Base-by-base conservation (phyloP, 2,797 vertebrate species). In the Pipistrellus kuhlii region DNA sequence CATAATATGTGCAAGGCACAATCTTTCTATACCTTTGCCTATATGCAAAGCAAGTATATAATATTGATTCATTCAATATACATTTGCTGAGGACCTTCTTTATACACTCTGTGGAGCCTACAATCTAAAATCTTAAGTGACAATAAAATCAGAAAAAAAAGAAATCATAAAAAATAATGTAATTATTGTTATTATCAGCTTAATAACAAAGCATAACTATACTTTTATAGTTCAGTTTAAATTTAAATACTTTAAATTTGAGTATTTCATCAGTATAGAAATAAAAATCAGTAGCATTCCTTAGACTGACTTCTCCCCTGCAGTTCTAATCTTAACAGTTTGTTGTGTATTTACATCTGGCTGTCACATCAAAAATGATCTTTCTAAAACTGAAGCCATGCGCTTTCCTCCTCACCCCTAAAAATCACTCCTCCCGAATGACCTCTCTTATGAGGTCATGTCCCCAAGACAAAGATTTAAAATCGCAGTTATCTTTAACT, bases 1-100 rank as follows among this genome's bases (percentile, higher is more conserved):
- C 59, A 13, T 62, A 86, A 78, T 76, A 55, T 72, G 12, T 83
- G 17, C 20, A 71, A 88, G 21, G 62, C 57, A 93, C 66, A 76
- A 35, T 62, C 20, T 93, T 90, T 82, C n/a, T 17, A 46, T 87
- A 51, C 7, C 15, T 93, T 77, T 80, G 41, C 30, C 62, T 55
- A 93, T 85, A 27, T 75, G 32, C 48, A 91, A 96, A 85, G 18
- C 92, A 94, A 86, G 85, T 48, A 84, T 68, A 25, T 57, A 93
- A 32, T 15, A 92, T 64, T 93, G 62, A 91, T 88, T 84, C 78
- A 95, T 12, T 72, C 69, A 75, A 32, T 78, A 46, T 25, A 69
- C 17, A 90, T 73, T 66, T 81, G 44, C 32, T 78, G 41, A 93
- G 48, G 75, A 35, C 38, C 38, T 41, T 71, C 73, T 76, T 51